A percentile compares a stretch with the other conserved stretches of the same genome.
Conservation (phyloP, 2,888 invertebrate genomes). For the Tetragonisca angustula region DNA sequence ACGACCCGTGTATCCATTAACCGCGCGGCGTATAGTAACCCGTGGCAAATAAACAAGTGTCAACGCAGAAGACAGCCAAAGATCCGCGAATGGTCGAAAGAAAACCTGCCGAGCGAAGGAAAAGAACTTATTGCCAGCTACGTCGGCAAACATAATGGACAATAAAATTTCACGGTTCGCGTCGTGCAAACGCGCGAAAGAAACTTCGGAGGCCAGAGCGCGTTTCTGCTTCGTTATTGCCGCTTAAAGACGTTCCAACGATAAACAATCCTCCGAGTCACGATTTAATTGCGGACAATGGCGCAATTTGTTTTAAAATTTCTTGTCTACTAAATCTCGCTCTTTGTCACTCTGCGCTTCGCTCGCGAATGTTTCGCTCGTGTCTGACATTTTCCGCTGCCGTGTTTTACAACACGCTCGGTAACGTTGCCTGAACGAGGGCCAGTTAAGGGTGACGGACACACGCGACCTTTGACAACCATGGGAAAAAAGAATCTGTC, state of each 20-base stretch:
- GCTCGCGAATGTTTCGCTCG: not conserved
- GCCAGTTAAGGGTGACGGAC: slow-evolving; percentile 6
- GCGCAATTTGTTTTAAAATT: not conserved
- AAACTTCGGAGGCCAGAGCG: not conserved
- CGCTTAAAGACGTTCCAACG: not conserved
- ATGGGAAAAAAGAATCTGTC: slow-evolving; percentile 42
- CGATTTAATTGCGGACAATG: not conserved
- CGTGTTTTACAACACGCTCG: not conserved
- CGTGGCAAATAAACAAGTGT: slow-evolving; percentile 59
- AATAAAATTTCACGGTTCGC: slow-evolving; percentile 40
- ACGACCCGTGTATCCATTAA: slow-evolving; percentile 45
- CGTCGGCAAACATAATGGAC: slow-evolving; percentile 51
- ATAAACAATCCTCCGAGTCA: slow-evolving; percentile 17
- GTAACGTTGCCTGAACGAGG: slow-evolving; percentile 45
- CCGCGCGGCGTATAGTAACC: slow-evolving; percentile 43
- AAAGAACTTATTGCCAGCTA: slow-evolving; percentile 35
- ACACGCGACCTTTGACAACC: slow-evolving; percentile 23
- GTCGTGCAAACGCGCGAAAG: slow-evolving; percentile 36
- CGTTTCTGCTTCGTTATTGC: not conserved
- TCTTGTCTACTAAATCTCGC: not conserved
- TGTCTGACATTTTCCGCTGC: not conserved
- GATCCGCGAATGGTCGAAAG: slow-evolving; percentile 37
- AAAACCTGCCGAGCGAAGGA: slow-evolving; percentile 27
- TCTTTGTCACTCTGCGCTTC: not conserved
- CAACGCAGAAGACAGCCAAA: slow-evolving; percentile 19